phyloP scores from a whole-genome alignment of 2,797 vertebrate genomes.

The Sebastes elongatus region DNA sequence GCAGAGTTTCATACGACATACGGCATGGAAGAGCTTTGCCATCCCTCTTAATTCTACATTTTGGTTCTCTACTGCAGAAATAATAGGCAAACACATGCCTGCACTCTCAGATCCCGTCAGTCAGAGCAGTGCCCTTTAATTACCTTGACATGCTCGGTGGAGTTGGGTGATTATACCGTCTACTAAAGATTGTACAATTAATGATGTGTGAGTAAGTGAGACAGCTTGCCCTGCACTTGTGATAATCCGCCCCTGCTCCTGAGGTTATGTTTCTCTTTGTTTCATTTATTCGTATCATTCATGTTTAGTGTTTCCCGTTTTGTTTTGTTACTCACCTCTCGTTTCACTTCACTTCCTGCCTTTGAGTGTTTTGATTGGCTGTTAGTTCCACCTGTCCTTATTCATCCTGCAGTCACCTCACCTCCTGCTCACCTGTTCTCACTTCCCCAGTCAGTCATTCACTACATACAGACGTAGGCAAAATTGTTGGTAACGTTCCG shows the following conservation, averaged over 20 bases:
- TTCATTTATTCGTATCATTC: background rate
- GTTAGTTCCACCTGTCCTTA: background rate
- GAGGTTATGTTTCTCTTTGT: background rate
- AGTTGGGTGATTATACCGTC: slow-evolving; percentile 38
- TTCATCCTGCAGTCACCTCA: background rate
- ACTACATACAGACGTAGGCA: background rate
- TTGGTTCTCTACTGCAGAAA: background rate
- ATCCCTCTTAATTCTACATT: background rate
- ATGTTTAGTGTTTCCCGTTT: background rate
- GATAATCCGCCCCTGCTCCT: background rate
- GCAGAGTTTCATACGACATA: background rate
- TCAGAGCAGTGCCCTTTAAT: slow-evolving; percentile 39
- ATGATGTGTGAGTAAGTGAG: slow-evolving; percentile 17
- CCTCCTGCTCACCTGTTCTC: background rate
- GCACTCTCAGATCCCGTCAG: background rate
- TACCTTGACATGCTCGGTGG: slow-evolving; percentile 33
- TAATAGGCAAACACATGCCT: background rate
- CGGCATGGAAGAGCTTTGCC: background rate
- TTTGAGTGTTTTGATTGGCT: background rate
- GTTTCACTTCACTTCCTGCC: background rate
- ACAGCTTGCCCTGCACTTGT: background rate
- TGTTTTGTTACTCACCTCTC: background rate
- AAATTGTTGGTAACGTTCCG: no score
- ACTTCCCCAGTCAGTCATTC: background rate
- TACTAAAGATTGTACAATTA: slow-evolving; percentile 9